Evolutionary conservation across 2,888 invertebrate species (phyloP), one percentile per base, ranked within the genome.

Genomic region (Drosophila incognita): DNA sequence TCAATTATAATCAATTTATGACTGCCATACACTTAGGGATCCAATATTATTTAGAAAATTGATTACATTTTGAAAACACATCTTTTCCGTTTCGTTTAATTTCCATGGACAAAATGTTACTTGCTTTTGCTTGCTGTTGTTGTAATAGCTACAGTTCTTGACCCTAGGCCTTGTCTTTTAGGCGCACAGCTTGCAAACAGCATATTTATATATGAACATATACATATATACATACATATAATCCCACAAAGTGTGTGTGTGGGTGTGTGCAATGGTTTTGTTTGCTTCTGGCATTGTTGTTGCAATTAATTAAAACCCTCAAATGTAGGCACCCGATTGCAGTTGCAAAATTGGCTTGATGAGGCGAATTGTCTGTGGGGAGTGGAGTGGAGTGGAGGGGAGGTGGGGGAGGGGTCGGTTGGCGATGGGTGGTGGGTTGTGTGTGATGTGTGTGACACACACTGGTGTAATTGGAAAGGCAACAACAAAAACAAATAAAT

Each of bases 301-400:
- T 83, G 90, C 79, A 90, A 90, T 90, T 88, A 86, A 86, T 86
- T 90, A 86, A 86, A 90, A 90, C 71, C 84, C 79, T 72, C 69
- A 80, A 89, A 82, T 87, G 74, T 79, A 84, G 84, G 82, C 82
- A 66, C 78, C 77, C 68, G 63, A 82, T 78, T 82, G 74, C 69
- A 67, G 66, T 66, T 65, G 81, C 40, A 54, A 58, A 62, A 73
- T 69, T 65, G 59, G 69, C 77, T 64, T 52, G 49, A 68, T 64
- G 54, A 58, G 66, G 52, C 49, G 40, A 58, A n/a, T 46, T 15
- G 46, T 21, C 46, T 21, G 8, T 38, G 46, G 51, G 18, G n/a
- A 42, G n/a, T n/a, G n/a, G n/a, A n/a, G n/a, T n/a, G n/a, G 27
- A 21, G 8, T 1, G 24, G 13, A 13, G 8, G 24, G 24, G 38